phyloP scores from a whole-genome alignment of 2,888 invertebrate genomes.

The Orthosia gracilis region DNA sequence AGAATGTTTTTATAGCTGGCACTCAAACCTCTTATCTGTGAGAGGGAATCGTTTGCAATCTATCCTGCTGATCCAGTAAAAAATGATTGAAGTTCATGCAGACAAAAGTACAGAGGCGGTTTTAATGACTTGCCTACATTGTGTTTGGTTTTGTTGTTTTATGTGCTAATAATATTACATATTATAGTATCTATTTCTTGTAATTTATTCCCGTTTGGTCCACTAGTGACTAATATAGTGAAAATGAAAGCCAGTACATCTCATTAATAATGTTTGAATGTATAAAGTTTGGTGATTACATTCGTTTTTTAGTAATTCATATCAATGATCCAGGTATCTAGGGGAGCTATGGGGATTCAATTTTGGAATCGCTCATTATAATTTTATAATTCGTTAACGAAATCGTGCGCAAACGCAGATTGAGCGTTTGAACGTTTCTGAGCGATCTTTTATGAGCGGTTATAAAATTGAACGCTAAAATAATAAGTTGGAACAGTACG shows the following conservation, averaged over 20 bases:
- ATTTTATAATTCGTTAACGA: too few relatives aligned
- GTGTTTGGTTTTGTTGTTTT: background rate
- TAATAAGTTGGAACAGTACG: too few relatives aligned
- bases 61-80: background rate
- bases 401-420: too few relatives aligned
- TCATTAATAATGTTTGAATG: constrained; percentile 55
- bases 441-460: too few relatives aligned
- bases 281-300: constrained; percentile 49
- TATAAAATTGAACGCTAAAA: background rate
- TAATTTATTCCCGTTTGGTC: constrained; percentile 56
- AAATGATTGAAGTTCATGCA: background rate
- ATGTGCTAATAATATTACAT: constrained; percentile 14
- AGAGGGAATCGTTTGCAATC: background rate
- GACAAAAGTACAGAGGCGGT: too few relatives aligned
- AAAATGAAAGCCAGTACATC: constrained; percentile 21
- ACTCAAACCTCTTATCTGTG: background rate
- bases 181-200: constrained; percentile 22
- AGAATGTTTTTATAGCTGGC: too few relatives aligned
- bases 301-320: constrained; percentile 26
- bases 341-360: background rate
- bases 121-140: background rate
- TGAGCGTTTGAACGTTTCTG: too few relatives aligned
- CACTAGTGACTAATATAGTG: constrained; percentile 61
- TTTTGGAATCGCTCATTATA: background rate
- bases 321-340: background rate